These are phyloP conservation scores for Seriola quinqueradiata DNA, from an alignment of 2,113 vertebrate genomes.

Conservation along the genomic window DNA sequence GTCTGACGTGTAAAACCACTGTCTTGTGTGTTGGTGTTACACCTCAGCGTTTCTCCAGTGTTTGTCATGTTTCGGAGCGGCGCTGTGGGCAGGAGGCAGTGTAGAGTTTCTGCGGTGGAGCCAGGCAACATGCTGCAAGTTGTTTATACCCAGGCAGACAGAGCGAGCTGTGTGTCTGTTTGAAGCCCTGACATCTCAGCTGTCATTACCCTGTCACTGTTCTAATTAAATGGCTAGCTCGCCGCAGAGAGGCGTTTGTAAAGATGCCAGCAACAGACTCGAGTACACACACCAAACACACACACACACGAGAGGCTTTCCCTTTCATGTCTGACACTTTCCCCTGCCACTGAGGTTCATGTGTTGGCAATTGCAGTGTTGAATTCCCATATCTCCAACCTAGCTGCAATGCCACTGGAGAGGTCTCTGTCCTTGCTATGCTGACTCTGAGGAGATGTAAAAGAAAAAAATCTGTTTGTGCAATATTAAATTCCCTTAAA, in stretches of 20 bases:
- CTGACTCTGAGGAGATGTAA: conserved; percentile 17
- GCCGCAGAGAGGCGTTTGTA: conserved; percentile 68
- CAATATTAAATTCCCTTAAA: conserved; percentile 57
- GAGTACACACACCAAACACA: conserved; percentile 44
- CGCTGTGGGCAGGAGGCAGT: conserved; percentile 47
- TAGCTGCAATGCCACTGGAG: conserved; percentile 56
- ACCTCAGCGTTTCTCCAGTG: conserved; percentile 52
- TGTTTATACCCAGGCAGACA: conserved; percentile 71
- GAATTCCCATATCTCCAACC: conserved; percentile 64
- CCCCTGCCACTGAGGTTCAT: conserved; percentile 64
- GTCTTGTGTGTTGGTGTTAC: conserved; percentile 53
- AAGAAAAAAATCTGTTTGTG: conserved; percentile 37
- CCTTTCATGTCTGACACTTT: conserved; percentile 76
- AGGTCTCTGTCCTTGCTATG: conserved; percentile 35
- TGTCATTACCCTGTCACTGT: conserved; percentile 82
- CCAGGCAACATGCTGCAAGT: conserved; percentile 67
- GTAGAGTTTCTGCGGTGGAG: conserved; percentile 74
- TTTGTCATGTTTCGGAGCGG: conserved; percentile 62
- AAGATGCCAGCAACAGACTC: conserved; percentile 70
- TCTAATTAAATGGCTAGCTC: conserved; percentile 81
- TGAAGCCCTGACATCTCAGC: conserved; percentile 71
- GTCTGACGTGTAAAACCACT: conserved; percentile 54
- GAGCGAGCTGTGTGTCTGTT: conserved; percentile 71
- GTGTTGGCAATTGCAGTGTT: conserved; percentile 72
- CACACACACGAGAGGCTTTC: conserved; percentile 63